Percentiles rank a stretch among this genome's conserved stretches.
Evolutionary conservation across 2,888 invertebrate species (phyloP).

Genomic region (Dryocosmus kuriphilus): DNA sequence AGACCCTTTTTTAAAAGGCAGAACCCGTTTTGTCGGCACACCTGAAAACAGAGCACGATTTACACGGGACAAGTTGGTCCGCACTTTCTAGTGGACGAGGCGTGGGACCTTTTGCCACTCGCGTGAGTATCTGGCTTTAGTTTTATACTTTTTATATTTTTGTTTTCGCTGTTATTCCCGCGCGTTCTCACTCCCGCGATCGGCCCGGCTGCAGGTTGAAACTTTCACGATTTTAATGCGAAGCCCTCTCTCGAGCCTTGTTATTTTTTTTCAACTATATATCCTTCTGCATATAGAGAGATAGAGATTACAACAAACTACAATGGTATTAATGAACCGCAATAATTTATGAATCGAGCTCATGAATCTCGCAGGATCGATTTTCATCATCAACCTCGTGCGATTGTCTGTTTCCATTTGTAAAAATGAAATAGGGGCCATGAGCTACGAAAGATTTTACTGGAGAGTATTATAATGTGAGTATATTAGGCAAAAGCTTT

Average conservation of each 20-base stretch:
- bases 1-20: slow-evolving; percentile 32
- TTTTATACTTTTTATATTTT: slow-evolving; percentile 38
- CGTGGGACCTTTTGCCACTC: slow-evolving; percentile 39
- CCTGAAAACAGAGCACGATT: slow-evolving; percentile 41
- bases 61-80: slow-evolving; percentile 37
- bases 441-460: slow-evolving; percentile 23
- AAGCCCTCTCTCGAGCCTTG: slow-evolving; percentile 22
- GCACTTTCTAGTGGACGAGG: slow-evolving; percentile 39
- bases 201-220: slow-evolving; percentile 38
- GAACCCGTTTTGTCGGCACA: slow-evolving; percentile 37
- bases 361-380: slow-evolving; percentile 23
- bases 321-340: slow-evolving; percentile 35
- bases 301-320: slow-evolving; percentile 25
- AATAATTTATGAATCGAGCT: slow-evolving; percentile 32
- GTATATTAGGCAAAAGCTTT: not conserved
- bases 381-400: slow-evolving; percentile 35
- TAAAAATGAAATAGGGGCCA: slow-evolving; percentile 20
- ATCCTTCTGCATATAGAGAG: not conserved
- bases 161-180: slow-evolving; percentile 36
- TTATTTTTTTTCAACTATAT: not conserved
- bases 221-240: slow-evolving; percentile 40
- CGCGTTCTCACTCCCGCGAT: slow-evolving; percentile 41
- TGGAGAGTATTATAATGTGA: slow-evolving; percentile 14
- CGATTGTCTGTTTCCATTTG: slow-evolving; percentile 28
- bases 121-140: slow-evolving; percentile 36